phyloP scores from a whole-genome alignment of 2,888 invertebrate species.

The Drosophila recens region DNA sequence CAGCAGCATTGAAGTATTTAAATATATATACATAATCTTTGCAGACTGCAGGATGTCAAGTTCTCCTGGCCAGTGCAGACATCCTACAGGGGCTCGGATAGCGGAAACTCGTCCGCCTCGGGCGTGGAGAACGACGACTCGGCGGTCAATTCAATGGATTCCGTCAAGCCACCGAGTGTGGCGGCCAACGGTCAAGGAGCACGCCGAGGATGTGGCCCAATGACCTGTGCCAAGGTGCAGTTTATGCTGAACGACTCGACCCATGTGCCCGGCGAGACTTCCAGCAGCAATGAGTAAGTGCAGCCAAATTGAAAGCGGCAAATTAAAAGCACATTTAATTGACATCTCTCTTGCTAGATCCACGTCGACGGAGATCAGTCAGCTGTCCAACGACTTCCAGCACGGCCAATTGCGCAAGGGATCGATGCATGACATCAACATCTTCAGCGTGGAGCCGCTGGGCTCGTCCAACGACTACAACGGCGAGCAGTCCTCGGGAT shows the following conservation, averaged over 20 bases:
- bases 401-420: constrained; percentile 71
- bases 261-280: constrained; percentile 83
- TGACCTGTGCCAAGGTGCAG: constrained; percentile 82
- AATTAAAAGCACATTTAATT: background rate
- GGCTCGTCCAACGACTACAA: constrained; percentile 86
- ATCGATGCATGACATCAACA: constrained; percentile 85
- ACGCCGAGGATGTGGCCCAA: constrained; percentile 59
- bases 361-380: constrained; percentile 82
- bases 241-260: constrained; percentile 83
- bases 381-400: constrained; percentile 75
- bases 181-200: constrained; percentile 40
- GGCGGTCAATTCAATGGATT: constrained; percentile 82
- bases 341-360: constrained; percentile 61
- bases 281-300: constrained; percentile 84
- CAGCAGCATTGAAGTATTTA: too few species aligned
- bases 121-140: constrained; percentile 84
- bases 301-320: background rate
- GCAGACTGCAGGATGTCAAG: constrained; percentile 83
- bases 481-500: constrained; percentile 86
- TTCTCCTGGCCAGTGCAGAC: constrained; percentile 85
- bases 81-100: constrained; percentile 79
- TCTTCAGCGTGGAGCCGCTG: constrained; percentile 87
- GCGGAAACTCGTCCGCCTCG: constrained; percentile 82
- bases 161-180: constrained; percentile 69
- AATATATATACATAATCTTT: background rate